phyloP scores from a whole-genome alignment of 2,888 invertebrate species.

The Aphidius colemani region DNA sequence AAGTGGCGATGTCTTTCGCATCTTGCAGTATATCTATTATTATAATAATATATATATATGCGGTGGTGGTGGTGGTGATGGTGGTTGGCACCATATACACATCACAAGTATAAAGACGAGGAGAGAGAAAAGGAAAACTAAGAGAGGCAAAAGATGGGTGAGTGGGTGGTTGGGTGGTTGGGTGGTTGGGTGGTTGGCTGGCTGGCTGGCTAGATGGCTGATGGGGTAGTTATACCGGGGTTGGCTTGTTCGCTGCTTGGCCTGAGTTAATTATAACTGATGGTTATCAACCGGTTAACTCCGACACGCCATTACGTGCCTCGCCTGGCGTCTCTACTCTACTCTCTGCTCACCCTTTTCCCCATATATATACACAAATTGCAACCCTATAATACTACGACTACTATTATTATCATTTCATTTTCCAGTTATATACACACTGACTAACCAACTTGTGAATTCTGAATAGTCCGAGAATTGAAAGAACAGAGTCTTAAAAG shows the following conservation, averaged over 20 bases:
- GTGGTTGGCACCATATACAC: conserved; percentile 4
- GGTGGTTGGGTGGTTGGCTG: conserved; percentile 26
- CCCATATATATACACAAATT: conserved; percentile 13
- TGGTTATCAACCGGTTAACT: conserved; percentile 61
- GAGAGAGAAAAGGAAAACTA: conserved; percentile 28
- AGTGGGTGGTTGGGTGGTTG: conserved; percentile 14
- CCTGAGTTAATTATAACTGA: conserved; percentile 61
- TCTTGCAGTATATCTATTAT: too few relatives aligned
- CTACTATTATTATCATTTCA: background rate
- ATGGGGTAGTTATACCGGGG: conserved; percentile 45
- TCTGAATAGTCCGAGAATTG: background rate
- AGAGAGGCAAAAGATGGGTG: conserved; percentile 33
- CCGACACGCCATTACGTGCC: conserved; percentile 60
- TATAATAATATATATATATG: too few relatives aligned
- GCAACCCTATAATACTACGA: too few relatives aligned
- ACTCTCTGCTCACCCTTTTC: conserved; percentile 37
- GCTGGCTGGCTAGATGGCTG: conserved; percentile 29
- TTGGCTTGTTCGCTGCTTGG: conserved; percentile 58
- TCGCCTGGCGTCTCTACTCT: conserved; percentile 30
- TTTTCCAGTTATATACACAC: conserved; percentile 5
- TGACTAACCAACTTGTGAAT: conserved; percentile 6
- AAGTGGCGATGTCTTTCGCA: too few relatives aligned
- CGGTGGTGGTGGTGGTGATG: too few relatives aligned
- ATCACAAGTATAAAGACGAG: conserved; percentile 16
- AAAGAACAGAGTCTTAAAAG: background rate